Conservation (phyloP, 2,888 invertebrate species). For the Drosophila prolongata region DNA sequence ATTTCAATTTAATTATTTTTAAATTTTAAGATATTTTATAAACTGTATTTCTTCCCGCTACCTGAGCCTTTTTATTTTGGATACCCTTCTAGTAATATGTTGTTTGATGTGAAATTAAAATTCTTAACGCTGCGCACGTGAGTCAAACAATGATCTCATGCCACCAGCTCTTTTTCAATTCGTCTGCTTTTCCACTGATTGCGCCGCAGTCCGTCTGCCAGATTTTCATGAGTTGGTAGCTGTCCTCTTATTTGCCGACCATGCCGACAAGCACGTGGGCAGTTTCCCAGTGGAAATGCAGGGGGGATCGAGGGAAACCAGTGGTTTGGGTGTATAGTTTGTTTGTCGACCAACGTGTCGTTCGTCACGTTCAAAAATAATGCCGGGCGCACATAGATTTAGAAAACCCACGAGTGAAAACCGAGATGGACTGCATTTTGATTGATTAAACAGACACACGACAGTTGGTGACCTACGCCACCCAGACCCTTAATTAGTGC, state of each 20-base stretch:
- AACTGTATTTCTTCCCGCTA: neutral
- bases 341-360: slow-evolving; percentile 46
- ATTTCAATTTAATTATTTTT: no score
- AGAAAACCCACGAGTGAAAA: slow-evolving; percentile 30
- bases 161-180: neutral
- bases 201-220: slow-evolving; percentile 3
- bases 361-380: slow-evolving; percentile 49
- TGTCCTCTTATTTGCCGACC: slow-evolving; percentile 7
- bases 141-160: slow-evolving; percentile 38
- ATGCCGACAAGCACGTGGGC: slow-evolving; percentile 59
- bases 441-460: slow-evolving; percentile 66
- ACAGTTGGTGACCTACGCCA: slow-evolving; percentile 49
- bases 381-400: slow-evolving; percentile 6
- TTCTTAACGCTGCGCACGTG: slow-evolving; percentile 42
- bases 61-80: neutral
- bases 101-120: slow-evolving; percentile 34
- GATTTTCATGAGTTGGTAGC: slow-evolving; percentile 14
- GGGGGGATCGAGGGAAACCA: slow-evolving; percentile 5
- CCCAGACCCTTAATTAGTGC: slow-evolving; percentile 52
- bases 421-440: slow-evolving; percentile 54
- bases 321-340: slow-evolving; percentile 23
- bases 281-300: slow-evolving; percentile 2
- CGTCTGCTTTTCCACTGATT: slow-evolving; percentile 12
- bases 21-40: no score
- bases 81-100: neutral